These are phyloP conservation scores for Diadophis punctatus DNA, from an alignment of 2,113 vertebrate species.

Conservation along the genomic window DNA sequence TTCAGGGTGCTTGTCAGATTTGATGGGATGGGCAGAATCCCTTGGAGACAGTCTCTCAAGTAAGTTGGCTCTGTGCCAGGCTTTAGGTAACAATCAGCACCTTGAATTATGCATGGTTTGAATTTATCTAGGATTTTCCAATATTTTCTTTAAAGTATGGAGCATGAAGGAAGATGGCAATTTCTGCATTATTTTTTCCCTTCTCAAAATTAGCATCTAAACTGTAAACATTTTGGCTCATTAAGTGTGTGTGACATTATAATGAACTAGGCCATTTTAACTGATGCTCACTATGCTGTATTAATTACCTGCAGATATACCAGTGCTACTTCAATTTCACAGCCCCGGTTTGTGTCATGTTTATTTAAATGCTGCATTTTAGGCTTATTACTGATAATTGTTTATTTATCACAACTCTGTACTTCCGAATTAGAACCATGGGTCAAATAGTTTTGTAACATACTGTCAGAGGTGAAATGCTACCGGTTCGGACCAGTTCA, in stretches of 20 bases:
- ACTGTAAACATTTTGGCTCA: conserved; percentile 25
- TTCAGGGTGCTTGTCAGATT: not conserved
- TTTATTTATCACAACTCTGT: conserved; percentile 27
- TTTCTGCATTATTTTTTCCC: not conserved
- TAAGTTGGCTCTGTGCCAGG: not conserved
- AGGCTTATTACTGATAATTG: conserved; percentile 25
- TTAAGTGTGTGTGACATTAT: conserved; percentile 7
- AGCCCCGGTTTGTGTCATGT: conserved; percentile 21
- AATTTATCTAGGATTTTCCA: not conserved
- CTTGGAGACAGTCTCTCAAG: not conserved
- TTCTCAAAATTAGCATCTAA: not conserved
- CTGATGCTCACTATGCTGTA: conserved; percentile 34
- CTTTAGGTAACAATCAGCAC: not conserved
- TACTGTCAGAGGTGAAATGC: not conserved
- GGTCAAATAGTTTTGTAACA: not conserved
- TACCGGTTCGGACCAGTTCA: no score
- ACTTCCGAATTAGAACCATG: not conserved
- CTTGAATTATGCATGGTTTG: not conserved
- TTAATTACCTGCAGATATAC: conserved; percentile 38
- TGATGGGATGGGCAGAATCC: not conserved
- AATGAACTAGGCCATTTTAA: conserved; percentile 14
- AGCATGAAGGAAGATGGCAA: not conserved
- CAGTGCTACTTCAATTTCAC: conserved; percentile 34
- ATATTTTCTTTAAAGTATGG: not conserved
- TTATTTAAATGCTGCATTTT: conserved; percentile 34